These are phyloP conservation scores for Amphipyra tragopoginis DNA, from an alignment of 2,888 invertebrate species.

Conservation along the genomic window DNA sequence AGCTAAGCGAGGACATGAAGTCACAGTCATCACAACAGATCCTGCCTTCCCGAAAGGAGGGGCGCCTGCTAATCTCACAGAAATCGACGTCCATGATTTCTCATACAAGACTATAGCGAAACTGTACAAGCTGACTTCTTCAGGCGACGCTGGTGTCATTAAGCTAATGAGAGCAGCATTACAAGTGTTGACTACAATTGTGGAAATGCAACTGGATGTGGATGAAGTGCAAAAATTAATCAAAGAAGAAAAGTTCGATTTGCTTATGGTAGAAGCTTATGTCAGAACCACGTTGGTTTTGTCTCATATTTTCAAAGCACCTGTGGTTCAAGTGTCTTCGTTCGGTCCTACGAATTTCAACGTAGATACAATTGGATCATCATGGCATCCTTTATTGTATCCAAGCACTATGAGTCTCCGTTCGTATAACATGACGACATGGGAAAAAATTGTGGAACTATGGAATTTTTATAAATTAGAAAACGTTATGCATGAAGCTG, in stretches of 20 bases:
- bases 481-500: no score
- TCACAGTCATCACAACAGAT: no score
- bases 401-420: conserved; percentile 52
- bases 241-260: conserved; percentile 62
- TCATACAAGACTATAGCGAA: conserved; percentile 59
- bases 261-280: conserved; percentile 63
- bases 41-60: no score
- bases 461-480: no score
- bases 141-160: conserved; percentile 26
- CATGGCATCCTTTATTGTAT: conserved; percentile 63
- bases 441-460: no score
- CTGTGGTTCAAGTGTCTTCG: conserved; percentile 68
- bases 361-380: conserved; percentile 50
- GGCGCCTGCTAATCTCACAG: conserved; percentile 68
- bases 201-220: conserved; percentile 52
- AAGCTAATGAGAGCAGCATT: conserved; percentile 33
- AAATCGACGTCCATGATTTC: conserved; percentile 73
- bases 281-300: conserved; percentile 46
- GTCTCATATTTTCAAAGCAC: conserved; percentile 53
- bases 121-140: conserved; percentile 11
- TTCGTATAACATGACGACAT: no score
- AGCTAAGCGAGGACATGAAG: no score
- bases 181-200: conserved; percentile 25
- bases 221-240: conserved; percentile 59
- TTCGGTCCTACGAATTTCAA: conserved; percentile 52